phyloP scores from a whole-genome alignment of 2,113 vertebrate genomes.

The Lepus europaeus region DNA sequence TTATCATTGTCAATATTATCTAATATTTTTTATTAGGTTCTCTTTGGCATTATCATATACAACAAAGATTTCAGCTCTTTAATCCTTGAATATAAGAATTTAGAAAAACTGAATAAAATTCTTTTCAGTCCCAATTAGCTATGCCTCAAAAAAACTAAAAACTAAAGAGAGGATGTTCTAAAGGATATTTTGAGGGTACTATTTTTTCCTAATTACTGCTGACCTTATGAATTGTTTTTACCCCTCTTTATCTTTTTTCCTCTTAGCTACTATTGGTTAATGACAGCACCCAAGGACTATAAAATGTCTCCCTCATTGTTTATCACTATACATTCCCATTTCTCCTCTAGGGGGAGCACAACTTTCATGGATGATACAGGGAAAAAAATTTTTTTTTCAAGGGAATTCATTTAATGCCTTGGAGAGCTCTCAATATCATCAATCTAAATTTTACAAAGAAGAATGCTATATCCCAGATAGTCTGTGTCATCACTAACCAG shows the following conservation, averaged over 20 bases:
- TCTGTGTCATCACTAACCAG: neutral
- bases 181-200: neutral
- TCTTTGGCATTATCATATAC: neutral
- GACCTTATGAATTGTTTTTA: neutral
- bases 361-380: neutral
- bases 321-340: neutral
- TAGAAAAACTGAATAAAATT: conserved; percentile 4
- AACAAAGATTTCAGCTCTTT: neutral
- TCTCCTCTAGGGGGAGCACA: conserved; percentile 2
- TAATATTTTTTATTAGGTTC: neutral
- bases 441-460: conserved; percentile 9
- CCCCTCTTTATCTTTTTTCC: neutral
- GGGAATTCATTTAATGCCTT: neutral
- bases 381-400: neutral
- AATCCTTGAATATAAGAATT: neutral
- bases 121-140: neutral
- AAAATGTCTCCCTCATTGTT: neutral
- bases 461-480: neutral
- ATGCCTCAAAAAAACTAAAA: neutral
- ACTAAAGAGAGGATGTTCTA: neutral
- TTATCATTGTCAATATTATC: neutral
- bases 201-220: neutral
- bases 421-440: neutral
- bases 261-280: neutral
- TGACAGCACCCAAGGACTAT: neutral